A percentile compares a stretch with the other conserved stretches of the same genome.
These are phyloP conservation scores for Coenobita brevimanus DNA, from an alignment of 1,140 invertebrate species.

Conservation along the genomic window DNA sequence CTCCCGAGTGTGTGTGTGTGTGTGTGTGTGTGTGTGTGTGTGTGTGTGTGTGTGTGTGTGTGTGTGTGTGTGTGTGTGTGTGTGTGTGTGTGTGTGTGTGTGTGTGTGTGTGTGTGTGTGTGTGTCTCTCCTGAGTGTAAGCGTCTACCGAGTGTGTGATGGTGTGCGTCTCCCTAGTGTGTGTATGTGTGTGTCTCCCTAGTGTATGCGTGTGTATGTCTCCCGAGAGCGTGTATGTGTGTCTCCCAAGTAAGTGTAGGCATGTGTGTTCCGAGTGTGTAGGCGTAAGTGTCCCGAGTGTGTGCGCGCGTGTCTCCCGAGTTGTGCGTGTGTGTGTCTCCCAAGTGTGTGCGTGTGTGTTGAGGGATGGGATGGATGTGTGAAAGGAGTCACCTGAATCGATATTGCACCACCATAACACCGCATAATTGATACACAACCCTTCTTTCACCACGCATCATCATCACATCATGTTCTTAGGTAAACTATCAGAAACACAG, in stretches of 20 bases:
- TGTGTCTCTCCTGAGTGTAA: not conserved
- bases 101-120: conserved; percentile 22
- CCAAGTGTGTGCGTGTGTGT: not conserved
- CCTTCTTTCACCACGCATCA: too few species aligned
- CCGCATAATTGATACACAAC: too few species aligned
- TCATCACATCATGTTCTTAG: too few species aligned
- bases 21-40: conserved; percentile 20
- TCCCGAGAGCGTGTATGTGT: not conserved
- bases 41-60: conserved; percentile 13
- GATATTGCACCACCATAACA: too few species aligned
- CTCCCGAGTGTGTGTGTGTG: not conserved
- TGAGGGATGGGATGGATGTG: too few species aligned
- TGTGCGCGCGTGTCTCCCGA: not conserved
- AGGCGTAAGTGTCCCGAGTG: not conserved
- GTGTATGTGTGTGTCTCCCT: not conserved
- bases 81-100: conserved; percentile 10
- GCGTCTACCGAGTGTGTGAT: not conserved
- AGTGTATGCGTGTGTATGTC: not conserved
- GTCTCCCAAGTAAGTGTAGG: not conserved
- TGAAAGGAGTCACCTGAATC: too few species aligned
- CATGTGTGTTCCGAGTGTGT: not conserved
- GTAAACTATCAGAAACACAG: too few species aligned
- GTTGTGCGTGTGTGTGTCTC: not conserved
- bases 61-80: conserved; percentile 21
- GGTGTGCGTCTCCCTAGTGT: not conserved